phyloP scores from a whole-genome alignment of 2,113 vertebrate species.

The Sturnus vulgaris region DNA sequence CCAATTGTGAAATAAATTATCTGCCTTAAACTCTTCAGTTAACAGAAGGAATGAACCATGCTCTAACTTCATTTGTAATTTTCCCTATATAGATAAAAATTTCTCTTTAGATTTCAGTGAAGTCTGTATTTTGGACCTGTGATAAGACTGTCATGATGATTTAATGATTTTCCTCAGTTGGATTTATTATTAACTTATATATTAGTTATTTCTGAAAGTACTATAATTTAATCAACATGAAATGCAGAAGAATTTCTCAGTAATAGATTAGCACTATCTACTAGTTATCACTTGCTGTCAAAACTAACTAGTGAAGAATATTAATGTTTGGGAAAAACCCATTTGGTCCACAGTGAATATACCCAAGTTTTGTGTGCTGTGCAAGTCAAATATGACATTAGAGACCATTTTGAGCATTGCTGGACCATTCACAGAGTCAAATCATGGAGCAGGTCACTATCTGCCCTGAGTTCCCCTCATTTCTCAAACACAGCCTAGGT shows the following conservation, averaged over 20 bases:
- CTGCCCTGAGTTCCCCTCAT: neutral
- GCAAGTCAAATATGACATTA: neutral
- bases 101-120: neutral
- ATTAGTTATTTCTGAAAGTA: neutral
- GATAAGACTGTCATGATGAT: neutral
- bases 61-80: neutral
- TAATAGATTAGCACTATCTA: neutral
- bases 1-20: neutral
- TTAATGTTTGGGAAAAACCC: neutral
- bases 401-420: neutral
- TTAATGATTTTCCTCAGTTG: neutral
- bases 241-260: neutral
- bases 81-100: neutral
- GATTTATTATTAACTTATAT: neutral
- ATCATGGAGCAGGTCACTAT: neutral
- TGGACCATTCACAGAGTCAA: neutral
- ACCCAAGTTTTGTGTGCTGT: rapidly evolving
- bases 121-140: neutral
- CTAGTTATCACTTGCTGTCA: neutral
- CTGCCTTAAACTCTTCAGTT: neutral
- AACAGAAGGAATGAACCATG: neutral
- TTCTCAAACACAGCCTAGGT: neutral
- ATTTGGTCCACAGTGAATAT: neutral
- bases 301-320: neutral
- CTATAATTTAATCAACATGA: neutral